Percentiles rank a stretch among this genome's conserved stretches.
Evolutionary conservation across 2,797 vertebrate species (phyloP).

Genomic region (Parauchenoglanis punctatus): DNA sequence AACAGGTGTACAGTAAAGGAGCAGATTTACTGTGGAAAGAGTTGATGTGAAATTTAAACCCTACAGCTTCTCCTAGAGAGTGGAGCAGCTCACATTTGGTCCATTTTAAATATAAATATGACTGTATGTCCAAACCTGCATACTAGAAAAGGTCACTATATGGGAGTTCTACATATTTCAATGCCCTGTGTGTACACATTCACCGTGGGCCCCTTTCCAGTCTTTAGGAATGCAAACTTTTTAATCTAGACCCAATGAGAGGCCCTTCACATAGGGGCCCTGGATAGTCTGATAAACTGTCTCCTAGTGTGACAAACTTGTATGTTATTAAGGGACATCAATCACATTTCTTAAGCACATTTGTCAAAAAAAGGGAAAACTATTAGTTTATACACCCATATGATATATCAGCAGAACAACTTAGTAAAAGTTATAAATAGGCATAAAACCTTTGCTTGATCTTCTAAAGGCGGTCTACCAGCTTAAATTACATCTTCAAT

Average conservation of each 20-base stretch:
- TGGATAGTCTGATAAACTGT: not conserved
- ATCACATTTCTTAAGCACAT: not conserved
- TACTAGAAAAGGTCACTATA: not conserved
- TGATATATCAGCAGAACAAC: not conserved
- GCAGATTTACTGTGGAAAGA: not conserved
- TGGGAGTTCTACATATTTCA: not conserved
- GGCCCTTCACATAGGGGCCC: not conserved
- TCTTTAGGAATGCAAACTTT: not conserved
- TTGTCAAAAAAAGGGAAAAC: not conserved
- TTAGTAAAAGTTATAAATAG: not conserved
- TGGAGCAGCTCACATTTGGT: not conserved
- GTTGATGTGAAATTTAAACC: no score
- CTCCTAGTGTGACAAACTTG: not conserved
- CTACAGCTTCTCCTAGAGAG: not conserved
- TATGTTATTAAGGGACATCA: not conserved
- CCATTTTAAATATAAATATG: not conserved
- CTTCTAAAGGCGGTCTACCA: not conserved
- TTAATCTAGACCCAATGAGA: not conserved
- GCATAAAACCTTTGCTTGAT: not conserved
- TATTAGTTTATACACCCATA: not conserved
- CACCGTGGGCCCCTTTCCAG: not conserved
- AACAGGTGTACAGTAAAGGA: not conserved
- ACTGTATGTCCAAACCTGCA: not conserved
- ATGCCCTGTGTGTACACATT: not conserved
- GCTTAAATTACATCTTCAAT: not conserved